Conservation (phyloP, 53 echinoderm and acorn worm species). For the Holothuria scabra region DNA sequence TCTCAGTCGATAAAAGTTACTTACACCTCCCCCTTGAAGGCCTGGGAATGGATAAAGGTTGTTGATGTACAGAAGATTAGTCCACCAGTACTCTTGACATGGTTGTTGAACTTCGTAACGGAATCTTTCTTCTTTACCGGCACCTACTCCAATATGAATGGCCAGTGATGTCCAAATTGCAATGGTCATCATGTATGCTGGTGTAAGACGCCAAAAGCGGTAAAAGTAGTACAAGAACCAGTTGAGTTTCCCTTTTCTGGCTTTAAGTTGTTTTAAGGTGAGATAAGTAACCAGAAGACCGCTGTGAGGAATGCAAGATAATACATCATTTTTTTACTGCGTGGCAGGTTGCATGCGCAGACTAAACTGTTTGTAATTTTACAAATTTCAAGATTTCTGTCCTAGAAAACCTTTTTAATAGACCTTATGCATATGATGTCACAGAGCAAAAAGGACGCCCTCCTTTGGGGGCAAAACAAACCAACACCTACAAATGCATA, state of each 20-base stretch:
- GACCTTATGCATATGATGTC: no score
- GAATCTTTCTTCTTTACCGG: not conserved
- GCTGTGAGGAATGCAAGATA: no score
- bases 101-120: not conserved
- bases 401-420: no score
- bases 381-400: no score
- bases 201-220: slow-evolving; percentile 74
- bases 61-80: slow-evolving; percentile 62
- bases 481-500: no score
- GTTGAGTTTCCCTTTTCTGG: slow-evolving; percentile 30
- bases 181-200: slow-evolving; percentile 57
- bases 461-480: no score
- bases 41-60: slow-evolving; percentile 66
- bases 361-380: no score
- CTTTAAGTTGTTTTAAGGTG: slow-evolving; percentile 50
- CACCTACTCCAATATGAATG: slow-evolving; percentile 49
- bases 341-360: no score
- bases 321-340: no score
- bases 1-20: no score
- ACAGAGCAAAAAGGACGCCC: no score
- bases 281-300: slow-evolving; percentile 21
- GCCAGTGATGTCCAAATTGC: slow-evolving; percentile 43
- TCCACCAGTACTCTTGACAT: slow-evolving; percentile 62
- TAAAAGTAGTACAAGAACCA: slow-evolving; percentile 75
- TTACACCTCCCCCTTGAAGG: not conserved